These are phyloP conservation scores for Hylomyscus alleni DNA, from an alignment of 2,797 vertebrate species.

Conservation along the genomic window DNA sequence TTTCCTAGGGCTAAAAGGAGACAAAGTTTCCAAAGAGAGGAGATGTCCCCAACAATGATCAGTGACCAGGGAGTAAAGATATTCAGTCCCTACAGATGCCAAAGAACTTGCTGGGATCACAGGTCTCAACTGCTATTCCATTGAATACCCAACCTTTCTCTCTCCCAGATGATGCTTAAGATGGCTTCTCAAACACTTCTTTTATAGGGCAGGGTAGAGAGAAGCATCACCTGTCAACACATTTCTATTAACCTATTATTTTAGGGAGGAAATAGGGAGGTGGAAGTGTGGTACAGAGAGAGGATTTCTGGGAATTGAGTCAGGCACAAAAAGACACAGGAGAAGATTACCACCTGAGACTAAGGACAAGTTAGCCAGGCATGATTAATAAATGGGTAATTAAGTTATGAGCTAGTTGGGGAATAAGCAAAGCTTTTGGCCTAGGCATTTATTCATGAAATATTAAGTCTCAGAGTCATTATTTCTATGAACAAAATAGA, in stretches of 20 bases:
- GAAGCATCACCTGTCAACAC: not conserved
- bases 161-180: not conserved
- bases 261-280: no score
- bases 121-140: not conserved
- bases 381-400: not conserved
- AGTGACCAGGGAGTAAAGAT: not conserved
- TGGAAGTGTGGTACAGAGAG: not conserved
- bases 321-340: not conserved
- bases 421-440: not conserved
- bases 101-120: not conserved
- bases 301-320: not conserved
- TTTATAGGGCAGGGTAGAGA: rapidly evolving
- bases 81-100: not conserved
- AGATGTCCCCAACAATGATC: not conserved
- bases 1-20: not conserved
- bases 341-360: not conserved
- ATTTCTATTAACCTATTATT: not conserved
- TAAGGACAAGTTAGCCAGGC: not conserved
- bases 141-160: not conserved
- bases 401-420: not conserved
- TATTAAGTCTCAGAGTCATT: not conserved
- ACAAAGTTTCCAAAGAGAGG: not conserved
- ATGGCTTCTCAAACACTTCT: not conserved
- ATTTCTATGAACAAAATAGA: not conserved
- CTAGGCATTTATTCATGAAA: not conserved